phyloP scores from a whole-genome alignment of 2,797 vertebrate species.

The Tragelaphus eurycerus region DNA sequence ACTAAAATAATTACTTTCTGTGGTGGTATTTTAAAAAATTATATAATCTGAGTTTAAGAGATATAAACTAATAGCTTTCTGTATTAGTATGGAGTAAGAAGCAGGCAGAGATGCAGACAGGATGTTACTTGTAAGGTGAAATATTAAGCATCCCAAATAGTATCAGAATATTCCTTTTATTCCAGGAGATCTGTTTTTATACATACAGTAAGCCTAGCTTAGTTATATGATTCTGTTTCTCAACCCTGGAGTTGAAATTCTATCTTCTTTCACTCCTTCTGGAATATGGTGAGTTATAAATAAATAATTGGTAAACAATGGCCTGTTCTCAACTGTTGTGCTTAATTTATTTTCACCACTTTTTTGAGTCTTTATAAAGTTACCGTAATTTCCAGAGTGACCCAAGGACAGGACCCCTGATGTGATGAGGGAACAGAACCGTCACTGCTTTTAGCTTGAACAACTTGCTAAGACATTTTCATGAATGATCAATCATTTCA shows the following conservation, averaged over 20 bases:
- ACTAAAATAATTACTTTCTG: background rate
- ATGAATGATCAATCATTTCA: conserved; percentile 22
- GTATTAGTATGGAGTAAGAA: background rate
- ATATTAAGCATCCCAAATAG: background rate
- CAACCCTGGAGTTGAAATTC: background rate
- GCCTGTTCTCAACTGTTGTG: background rate
- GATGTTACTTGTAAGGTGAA: background rate
- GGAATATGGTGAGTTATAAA: background rate
- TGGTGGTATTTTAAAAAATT: background rate
- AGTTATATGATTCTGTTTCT: conserved; percentile 1
- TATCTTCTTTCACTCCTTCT: background rate
- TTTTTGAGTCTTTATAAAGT: background rate
- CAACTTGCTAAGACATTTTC: background rate
- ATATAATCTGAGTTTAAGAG: background rate
- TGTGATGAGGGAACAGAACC: background rate
- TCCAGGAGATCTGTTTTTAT: background rate
- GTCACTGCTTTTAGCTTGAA: background rate
- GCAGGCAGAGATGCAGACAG: background rate
- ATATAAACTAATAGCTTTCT: background rate
- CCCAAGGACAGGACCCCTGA: background rate
- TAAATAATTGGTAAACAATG: background rate
- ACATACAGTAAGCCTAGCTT: background rate
- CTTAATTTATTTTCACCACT: background rate
- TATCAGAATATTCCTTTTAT: background rate
- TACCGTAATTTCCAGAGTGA: background rate